A percentile compares a stretch with the other conserved stretches of the same genome.
Conservation (phyloP, 2,797 vertebrate genomes). For the Poecilia picta region DNA sequence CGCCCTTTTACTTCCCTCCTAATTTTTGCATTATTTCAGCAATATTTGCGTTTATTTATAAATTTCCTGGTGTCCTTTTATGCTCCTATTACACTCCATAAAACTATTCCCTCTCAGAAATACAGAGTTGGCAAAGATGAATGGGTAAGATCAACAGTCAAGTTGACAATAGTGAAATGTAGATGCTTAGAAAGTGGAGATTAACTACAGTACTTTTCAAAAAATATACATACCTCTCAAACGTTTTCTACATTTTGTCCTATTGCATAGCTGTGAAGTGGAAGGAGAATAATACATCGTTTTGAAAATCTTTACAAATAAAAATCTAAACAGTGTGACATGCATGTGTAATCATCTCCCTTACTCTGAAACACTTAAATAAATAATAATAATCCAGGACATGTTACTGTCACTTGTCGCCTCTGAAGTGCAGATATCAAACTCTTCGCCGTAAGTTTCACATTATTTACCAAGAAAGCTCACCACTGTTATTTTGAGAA, state of each 20-base stretch:
- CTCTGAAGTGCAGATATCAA: not conserved
- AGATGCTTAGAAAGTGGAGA: conserved; percentile 17
- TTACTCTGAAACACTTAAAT: not conserved
- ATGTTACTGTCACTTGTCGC: not conserved
- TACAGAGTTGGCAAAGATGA: conserved; percentile 81
- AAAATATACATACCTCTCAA: not conserved
- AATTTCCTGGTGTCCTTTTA: conserved; percentile 37
- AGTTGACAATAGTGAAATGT: conserved; percentile 32
- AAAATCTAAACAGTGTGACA: not conserved
- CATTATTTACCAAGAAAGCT: too few relatives aligned
- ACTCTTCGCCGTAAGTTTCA: not conserved
- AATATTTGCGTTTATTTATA: conserved; percentile 37
- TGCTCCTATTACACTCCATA: conserved; percentile 34
- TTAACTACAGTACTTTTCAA: not conserved
- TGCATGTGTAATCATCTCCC: not conserved
- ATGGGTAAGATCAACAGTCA: conserved; percentile 77
- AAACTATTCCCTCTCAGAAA: conserved; percentile 64
- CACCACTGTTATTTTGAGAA: not conserved
- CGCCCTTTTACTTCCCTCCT: conserved; percentile 10
- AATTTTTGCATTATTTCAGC: conserved; percentile 10
- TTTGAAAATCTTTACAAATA: not conserved
- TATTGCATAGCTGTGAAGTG: not conserved
- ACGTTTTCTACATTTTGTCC: not conserved
- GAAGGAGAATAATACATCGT: not conserved
- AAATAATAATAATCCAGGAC: not conserved